phyloP scores from a whole-genome alignment of 2,888 invertebrate genomes.

The Agriopis marginaria region DNA sequence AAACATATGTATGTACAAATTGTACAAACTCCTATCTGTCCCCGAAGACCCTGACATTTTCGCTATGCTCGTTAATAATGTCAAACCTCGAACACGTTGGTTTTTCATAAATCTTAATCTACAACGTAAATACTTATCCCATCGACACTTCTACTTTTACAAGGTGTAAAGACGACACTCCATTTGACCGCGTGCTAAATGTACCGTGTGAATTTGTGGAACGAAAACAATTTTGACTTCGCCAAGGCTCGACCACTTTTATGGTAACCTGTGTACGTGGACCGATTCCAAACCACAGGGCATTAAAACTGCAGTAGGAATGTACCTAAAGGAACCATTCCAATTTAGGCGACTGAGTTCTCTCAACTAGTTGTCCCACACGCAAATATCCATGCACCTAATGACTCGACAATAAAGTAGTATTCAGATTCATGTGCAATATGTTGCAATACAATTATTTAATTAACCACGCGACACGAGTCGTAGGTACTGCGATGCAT shows the following conservation, averaged over 20 bases:
- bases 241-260: slow-evolving; percentile 72
- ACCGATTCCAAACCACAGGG: slow-evolving; percentile 76
- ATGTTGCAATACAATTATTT: too few relatives aligned
- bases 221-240: slow-evolving; percentile 76
- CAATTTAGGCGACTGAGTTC: not conserved
- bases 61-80: too few relatives aligned
- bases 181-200: slow-evolving; percentile 51
- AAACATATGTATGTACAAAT: too few relatives aligned
- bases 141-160: slow-evolving; percentile 28
- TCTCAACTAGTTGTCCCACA: not conserved
- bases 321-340: not conserved
- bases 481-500: too few relatives aligned
- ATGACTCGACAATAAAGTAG: too few relatives aligned
- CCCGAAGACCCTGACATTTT: too few relatives aligned
- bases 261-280: slow-evolving; percentile 74
- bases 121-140: not conserved
- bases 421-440: too few relatives aligned
- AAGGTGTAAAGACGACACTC: slow-evolving; percentile 12
- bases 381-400: not conserved
- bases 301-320: slow-evolving; percentile 71
- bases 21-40: too few relatives aligned
- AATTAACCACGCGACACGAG: too few relatives aligned
- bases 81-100: too few relatives aligned
- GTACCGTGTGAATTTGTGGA: slow-evolving; percentile 66
- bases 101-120: not conserved